phyloP scores from a whole-genome alignment of 2,888 invertebrate genomes.

The Globia sparganii region DNA sequence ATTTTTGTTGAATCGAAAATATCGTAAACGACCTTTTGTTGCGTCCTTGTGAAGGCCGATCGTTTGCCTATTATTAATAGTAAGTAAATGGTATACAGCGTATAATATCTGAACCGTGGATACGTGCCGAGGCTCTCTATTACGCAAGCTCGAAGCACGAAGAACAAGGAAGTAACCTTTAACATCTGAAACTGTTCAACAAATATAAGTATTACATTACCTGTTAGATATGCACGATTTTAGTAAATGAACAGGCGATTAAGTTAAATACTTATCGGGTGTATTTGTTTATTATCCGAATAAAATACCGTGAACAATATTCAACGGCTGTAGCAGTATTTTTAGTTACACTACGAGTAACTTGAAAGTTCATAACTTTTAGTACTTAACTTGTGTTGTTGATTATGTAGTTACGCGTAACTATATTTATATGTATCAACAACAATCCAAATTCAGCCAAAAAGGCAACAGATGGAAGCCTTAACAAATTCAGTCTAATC shows the following conservation, averaged over 20 bases:
- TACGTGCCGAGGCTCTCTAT: constrained; percentile 81
- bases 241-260: constrained; percentile 70
- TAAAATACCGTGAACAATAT: constrained; percentile 69
- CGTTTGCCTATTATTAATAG: constrained; percentile 77
- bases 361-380: constrained; percentile 22
- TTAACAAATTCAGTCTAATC: constrained; percentile 44
- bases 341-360: constrained; percentile 36
- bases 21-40: constrained; percentile 74
- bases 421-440: not conserved
- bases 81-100: constrained; percentile 72
- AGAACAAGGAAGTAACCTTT: constrained; percentile 88
- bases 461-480: not conserved
- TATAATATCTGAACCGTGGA: constrained; percentile 75
- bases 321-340: constrained; percentile 49
- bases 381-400: constrained; percentile 1
- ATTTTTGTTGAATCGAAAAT: constrained; percentile 71
- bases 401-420: not conserved
- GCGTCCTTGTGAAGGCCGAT: constrained; percentile 88
- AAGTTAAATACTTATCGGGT: constrained; percentile 64
- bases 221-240: constrained; percentile 85
- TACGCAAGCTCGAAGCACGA: constrained; percentile 81
- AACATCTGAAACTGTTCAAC: constrained; percentile 84
- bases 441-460: not conserved
- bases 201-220: constrained; percentile 83
- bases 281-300: constrained; percentile 65